Base-by-base conservation (phyloP, 2,797 vertebrate species). In the Enteromius radiatus region DNA sequence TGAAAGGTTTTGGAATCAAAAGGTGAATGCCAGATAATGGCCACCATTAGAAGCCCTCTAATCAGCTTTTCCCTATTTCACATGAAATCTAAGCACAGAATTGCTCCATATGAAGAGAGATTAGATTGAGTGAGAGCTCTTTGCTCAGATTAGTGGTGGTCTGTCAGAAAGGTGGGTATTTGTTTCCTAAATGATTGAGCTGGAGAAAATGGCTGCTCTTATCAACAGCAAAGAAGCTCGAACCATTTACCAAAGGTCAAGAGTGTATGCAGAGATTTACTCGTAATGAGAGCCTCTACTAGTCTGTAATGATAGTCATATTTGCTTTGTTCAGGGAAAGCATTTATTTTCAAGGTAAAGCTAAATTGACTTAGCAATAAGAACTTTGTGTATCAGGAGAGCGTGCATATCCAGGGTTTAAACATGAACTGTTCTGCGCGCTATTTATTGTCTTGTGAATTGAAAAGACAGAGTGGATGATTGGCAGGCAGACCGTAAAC, bases 161-260 rank as follows among this genome's bases (percentile, higher is more conserved):
- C 64, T 81, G 67, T 54, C 52, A 69, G 38, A 84, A 67, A 81
- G 69, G 64, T 82, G 36, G 73, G 54, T 77, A 76, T 86, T 80
- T 86, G 65, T 86, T 87, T 84, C 85, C 49, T 65, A 76, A 86
- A 87, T 83, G 75, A 77, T 26, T 26, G n/a, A 26, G 59, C 54
- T 76, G 21, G 36, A 78, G 81, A 74, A 86, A 84, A 89, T 83
- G 33, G 43, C 47, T 49, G 38, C 47, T 73, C 77, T 83, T 75
- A 83, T 71, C 74, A 81, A 68, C 31, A 67, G 52, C 45, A 80
- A 82, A 76, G 21, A 83, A 31, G 71, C 59, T 84, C 69, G 76
- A 74, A 77, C 41, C 38, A 71, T 61, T 38, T 47, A 68, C 15
- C 36, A 45, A 82, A 75, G 56, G 75, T 82, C 80, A 82, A 14